Evolutionary conservation across 2,797 vertebrate genomes (phyloP).

Genomic region (Anableps anableps): DNA sequence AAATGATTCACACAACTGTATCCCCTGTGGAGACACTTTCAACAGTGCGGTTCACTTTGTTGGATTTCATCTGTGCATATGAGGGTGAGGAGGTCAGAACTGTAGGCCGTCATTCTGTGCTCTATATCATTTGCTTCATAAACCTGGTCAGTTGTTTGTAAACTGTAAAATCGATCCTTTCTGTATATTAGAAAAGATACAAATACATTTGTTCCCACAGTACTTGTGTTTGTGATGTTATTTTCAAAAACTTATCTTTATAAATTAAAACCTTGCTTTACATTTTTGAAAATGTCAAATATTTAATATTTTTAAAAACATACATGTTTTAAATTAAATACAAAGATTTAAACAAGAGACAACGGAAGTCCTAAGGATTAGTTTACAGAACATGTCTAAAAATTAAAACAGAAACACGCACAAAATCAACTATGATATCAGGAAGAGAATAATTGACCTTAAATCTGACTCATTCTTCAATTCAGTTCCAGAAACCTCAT

Average conservation of each 20-base stretch:
- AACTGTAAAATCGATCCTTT: too few species aligned
- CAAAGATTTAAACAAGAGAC: background rate
- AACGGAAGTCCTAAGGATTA: background rate
- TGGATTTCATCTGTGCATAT: slow-evolving; percentile 21
- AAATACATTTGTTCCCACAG: slow-evolving; percentile 79
- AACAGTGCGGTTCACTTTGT: slow-evolving; percentile 10
- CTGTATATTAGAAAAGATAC: slow-evolving; percentile 73
- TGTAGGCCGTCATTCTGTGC: slow-evolving; percentile 65
- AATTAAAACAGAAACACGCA: background rate
- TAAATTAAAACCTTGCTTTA: background rate
- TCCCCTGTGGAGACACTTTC: slow-evolving; percentile 1
- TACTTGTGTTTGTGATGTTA: slow-evolving; percentile 19
- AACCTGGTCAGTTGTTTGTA: slow-evolving; percentile 74
- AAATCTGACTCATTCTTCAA: too few species aligned
- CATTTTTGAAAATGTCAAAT: too few species aligned
- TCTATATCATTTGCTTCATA: slow-evolving; percentile 57
- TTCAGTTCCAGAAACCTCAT: too few species aligned
- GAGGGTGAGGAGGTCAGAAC: slow-evolving; percentile 29
- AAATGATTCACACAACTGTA: slow-evolving; percentile 14
- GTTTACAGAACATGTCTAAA: background rate
- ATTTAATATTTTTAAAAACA: too few species aligned
- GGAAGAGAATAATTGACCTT: background rate
- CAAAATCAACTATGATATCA: background rate
- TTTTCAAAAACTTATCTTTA: slow-evolving; percentile 12
- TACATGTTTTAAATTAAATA: too few species aligned